phyloP scores from a whole-genome alignment of 2,888 invertebrate genomes.

The Bimastos eiseni region DNA sequence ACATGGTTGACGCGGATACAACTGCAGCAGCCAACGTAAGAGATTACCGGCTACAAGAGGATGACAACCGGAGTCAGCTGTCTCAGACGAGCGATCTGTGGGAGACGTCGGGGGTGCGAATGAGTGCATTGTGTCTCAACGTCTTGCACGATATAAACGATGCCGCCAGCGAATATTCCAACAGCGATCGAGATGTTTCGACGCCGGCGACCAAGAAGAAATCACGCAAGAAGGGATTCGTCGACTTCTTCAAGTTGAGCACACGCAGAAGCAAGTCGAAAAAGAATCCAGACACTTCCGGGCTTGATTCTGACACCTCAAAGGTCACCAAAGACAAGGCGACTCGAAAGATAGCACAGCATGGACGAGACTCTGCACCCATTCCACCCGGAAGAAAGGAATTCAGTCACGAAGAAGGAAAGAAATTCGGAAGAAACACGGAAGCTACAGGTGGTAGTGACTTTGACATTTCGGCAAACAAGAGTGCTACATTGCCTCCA shows the following conservation, averaged over 20 bases:
- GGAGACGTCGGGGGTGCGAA: constrained; percentile 16
- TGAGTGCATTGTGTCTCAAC: constrained; percentile 22
- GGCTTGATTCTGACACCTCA: neutral
- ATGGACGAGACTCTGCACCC: constrained; percentile 13
- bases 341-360: neutral
- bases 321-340: neutral
- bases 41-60: neutral
- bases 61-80: constrained; percentile 17
- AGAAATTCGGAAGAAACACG: neutral
- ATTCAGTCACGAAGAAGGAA: too few relatives aligned
- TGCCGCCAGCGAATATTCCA: neutral
- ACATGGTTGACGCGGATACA: constrained; percentile 17
- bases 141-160: constrained; percentile 15
- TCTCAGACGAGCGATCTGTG: constrained; percentile 15
- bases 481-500: neutral
- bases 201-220: neutral
- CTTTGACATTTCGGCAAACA: neutral
- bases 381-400: neutral
- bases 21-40: neutral
- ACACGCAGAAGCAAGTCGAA: neutral
- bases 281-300: neutral
- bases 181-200: neutral
- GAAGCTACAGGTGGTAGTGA: neutral
- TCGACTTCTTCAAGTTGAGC: neutral
- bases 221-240: neutral